Evolutionary conservation across 2,888 invertebrate species (phyloP), one percentile per base, ranked within the genome.

Genomic region (Hesperia comma): DNA sequence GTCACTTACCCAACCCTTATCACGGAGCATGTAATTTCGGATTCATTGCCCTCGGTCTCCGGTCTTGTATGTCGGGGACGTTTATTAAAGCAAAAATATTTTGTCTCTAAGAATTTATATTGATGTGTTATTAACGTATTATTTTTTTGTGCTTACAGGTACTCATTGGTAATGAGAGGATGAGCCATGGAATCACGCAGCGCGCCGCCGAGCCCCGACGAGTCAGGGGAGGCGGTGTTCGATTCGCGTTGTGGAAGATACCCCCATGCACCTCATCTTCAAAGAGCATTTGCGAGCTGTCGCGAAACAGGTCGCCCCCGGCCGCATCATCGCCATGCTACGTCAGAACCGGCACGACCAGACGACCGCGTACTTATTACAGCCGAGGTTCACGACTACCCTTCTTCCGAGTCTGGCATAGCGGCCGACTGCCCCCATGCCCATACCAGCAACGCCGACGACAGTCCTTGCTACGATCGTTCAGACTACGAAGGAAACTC

Each of bases 221-320:
- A 93, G 81, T 80, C 90, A 77, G 92, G 92, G 89, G 91, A 90
- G 88, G 93, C 92, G 92, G 94, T 96, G 88, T 95, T 95, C 90
- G 96, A 96, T 86, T 95, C 96, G 71, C 96, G 95, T 69, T 95
- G 96, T 75, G 95, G 96, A 72, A 94, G 95, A 69, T 95, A 95
- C 82, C 95, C 83, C 57, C 87, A 83, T 63, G 95, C 82, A 71
- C 95, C 95, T 12, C 79, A 87, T n/a, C 82, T 92, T 61, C 92
- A 92, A 74, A 83, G 90, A 68, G 84, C 87, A 4, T 92, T 90
- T 71, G 90, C 92, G 73, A 92, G 92, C 74, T 92, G 92, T 70
- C 87, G 92, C 72, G 92, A 92, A 69, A 77, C 83, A 7, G 79
- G 84, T 33, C 84, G 88, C 17, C 91, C 90, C 0, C 83, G 91